Conservation (phyloP, 2,797 vertebrate genomes). For the Clamator glandarius region DNA sequence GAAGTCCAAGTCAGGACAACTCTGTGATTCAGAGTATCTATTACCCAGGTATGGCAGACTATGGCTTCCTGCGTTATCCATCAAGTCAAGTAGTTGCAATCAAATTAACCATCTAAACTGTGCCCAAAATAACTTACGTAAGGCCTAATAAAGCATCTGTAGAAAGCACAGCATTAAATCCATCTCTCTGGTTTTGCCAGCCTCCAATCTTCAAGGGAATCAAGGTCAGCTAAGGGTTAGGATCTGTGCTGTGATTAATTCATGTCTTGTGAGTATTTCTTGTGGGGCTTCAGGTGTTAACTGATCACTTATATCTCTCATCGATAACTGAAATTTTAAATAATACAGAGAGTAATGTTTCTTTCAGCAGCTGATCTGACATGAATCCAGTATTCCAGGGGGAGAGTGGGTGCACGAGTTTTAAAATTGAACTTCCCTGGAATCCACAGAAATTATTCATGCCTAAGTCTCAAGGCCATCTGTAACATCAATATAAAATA, state of each 20-base stretch:
- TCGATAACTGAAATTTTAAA: not conserved
- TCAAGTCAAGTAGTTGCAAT: not conserved
- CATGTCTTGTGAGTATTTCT: not conserved
- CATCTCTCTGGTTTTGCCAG: not conserved
- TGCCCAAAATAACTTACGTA: not conserved
- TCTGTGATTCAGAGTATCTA: fast-evolving
- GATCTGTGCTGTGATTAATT: not conserved
- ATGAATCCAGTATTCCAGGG: not conserved
- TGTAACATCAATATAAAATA: not conserved
- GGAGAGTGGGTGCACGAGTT: not conserved
- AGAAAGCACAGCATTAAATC: not conserved
- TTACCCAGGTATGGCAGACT: not conserved
- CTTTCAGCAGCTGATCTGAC: not conserved
- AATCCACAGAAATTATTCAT: not conserved
- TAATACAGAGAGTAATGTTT: not conserved
- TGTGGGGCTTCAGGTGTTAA: not conserved
- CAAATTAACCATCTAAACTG: not conserved
- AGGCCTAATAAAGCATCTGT: not conserved
- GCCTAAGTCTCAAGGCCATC: not conserved
- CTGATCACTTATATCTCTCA: not conserved
- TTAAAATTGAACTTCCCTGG: not conserved
- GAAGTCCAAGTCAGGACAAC: not conserved
- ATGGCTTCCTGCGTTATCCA: not conserved
- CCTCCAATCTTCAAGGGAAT: not conserved
- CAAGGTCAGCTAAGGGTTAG: not conserved